Percentiles rank a stretch among this genome's conserved stretches.
Conservation (phyloP, 1,140 invertebrate species). For the Drosophila serrata region DNA sequence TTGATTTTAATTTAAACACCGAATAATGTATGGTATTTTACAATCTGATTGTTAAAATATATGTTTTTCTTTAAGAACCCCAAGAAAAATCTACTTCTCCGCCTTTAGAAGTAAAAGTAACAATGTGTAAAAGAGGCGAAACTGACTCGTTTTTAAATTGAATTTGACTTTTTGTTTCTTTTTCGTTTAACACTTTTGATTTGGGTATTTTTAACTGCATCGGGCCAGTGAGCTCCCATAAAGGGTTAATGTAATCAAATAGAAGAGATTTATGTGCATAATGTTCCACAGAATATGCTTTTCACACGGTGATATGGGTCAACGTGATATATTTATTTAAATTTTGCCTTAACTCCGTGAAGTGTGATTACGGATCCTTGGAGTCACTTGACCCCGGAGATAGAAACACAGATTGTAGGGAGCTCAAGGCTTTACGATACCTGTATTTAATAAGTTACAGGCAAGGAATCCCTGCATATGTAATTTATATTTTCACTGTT, state of each 20-base stretch:
- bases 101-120: neutral
- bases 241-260: slow-evolving; percentile 60
- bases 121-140: slow-evolving; percentile 17
- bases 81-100: neutral
- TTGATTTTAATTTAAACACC: neutral
- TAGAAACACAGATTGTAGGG: neutral
- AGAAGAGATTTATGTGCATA: slow-evolving; percentile 55
- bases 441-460: neutral
- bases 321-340: slow-evolving; percentile 30
- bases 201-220: slow-evolving; percentile 53
- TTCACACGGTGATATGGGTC: slow-evolving; percentile 38
- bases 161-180: slow-evolving; percentile 53
- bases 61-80: too few relatives aligned
- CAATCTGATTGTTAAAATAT: neutral
- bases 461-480: neutral
- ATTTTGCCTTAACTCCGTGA: slow-evolving; percentile 4
- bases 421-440: neutral
- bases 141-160: slow-evolving; percentile 49
- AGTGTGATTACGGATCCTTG: slow-evolving; percentile 17
- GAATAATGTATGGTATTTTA: too few relatives aligned
- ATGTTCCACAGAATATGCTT: slow-evolving; percentile 40
- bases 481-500: slow-evolving; percentile 20
- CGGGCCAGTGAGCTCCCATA: slow-evolving; percentile 15
- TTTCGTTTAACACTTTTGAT: slow-evolving; percentile 60
- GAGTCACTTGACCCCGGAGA: slow-evolving; percentile 18